phyloP scores from a whole-genome alignment of 2,113 vertebrate species.

The Peromyscus maniculatus region DNA sequence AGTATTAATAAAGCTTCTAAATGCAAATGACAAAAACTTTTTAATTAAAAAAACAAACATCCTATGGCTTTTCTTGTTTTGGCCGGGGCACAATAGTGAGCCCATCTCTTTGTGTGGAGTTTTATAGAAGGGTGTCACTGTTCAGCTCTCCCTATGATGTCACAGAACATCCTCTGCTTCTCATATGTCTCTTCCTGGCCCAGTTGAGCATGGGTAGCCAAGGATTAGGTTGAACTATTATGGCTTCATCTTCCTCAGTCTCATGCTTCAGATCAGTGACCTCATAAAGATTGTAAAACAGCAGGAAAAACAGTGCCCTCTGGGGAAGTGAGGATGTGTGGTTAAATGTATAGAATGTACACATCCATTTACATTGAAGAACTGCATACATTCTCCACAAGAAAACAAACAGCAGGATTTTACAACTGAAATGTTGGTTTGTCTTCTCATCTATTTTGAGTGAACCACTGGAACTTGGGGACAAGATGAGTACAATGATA shows the following conservation, averaged over 20 bases:
- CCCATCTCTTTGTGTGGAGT: constrained; percentile 38
- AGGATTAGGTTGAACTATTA: not conserved
- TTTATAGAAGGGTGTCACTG: constrained; percentile 43
- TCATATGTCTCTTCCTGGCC: constrained; percentile 20
- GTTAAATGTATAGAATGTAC: constrained; percentile 33
- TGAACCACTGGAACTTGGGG: constrained; percentile 94
- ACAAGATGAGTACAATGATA: constrained; percentile 88
- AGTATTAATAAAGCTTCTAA: constrained; percentile 61
- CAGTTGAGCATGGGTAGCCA: not conserved
- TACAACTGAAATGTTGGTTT: constrained; percentile 93
- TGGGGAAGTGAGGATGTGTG: constrained; percentile 68
- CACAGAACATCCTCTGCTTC: constrained; percentile 1
- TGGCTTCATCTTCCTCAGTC: constrained; percentile 63
- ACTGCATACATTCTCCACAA: constrained; percentile 77
- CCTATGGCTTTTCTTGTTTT: constrained; percentile 56
- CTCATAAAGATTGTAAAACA: constrained; percentile 37
- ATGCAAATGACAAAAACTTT: constrained; percentile 41
- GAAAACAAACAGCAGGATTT: constrained; percentile 94
- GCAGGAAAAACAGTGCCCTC: not conserved
- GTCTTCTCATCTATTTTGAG: constrained; percentile 91
- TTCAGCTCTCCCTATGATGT: constrained; percentile 26
- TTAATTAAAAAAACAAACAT: constrained; percentile 5
- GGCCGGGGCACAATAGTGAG: constrained; percentile 56
- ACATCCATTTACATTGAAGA: constrained; percentile 52
- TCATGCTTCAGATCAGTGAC: constrained; percentile 53